phyloP scores from a whole-genome alignment of 1,140 invertebrate genomes.

The Oryzaephilus surinamensis region DNA sequence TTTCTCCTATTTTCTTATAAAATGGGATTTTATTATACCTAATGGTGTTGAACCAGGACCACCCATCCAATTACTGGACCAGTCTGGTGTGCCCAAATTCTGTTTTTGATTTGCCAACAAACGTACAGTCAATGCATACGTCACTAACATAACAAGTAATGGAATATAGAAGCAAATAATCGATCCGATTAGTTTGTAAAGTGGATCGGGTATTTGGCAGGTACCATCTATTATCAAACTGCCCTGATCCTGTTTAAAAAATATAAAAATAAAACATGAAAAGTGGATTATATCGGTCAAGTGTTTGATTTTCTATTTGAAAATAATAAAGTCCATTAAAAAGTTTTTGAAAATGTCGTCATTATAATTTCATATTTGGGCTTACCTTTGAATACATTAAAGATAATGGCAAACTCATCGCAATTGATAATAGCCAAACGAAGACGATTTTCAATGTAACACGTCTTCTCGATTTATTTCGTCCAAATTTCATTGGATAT shows the following conservation, averaged over 20 bases:
- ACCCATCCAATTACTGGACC: constrained; percentile 52
- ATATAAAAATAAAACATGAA: constrained; percentile 1
- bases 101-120: constrained; percentile 67
- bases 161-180: constrained; percentile 95
- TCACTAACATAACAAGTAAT: constrained; percentile 85
- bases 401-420: constrained; percentile 78
- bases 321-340: too few species aligned
- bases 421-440: constrained; percentile 80
- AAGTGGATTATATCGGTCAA: not conserved
- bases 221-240: constrained; percentile 67
- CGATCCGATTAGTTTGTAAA: constrained; percentile 86
- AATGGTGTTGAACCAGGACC: constrained; percentile 41
- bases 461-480: constrained; percentile 75
- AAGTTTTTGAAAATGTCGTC: not conserved
- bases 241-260: constrained; percentile 55
- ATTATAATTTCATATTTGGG: not conserved
- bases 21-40: constrained; percentile 41
- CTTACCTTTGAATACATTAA: constrained; percentile 78
- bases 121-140: constrained; percentile 82
- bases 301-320: constrained; percentile 1
- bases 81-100: constrained; percentile 50
- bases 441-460: constrained; percentile 85
- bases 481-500: constrained; percentile 80
- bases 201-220: constrained; percentile 76
- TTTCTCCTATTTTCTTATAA: not conserved